Evolutionary conservation across 2,888 invertebrate genomes (phyloP), one percentile per base, ranked within the genome.

Genomic region (Schizaphis graminum): DNA sequence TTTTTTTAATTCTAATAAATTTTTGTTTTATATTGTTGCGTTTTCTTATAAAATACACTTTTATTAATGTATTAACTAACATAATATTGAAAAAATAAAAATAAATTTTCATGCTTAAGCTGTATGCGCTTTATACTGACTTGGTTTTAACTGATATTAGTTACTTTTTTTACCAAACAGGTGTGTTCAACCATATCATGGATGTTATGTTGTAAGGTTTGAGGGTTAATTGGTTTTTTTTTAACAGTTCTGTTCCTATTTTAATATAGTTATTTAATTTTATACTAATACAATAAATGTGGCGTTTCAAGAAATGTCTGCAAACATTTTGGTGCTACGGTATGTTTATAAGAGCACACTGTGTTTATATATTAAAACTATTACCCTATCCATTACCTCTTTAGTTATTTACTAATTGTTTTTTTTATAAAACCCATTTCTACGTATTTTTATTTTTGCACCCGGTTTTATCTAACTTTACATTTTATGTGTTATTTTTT

Each of bases 391-490:
- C 61, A 77, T 85, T 44, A 91, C 49, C 44, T 89, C 35, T 94
- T 87, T 35, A 91, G 28, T 57, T 94, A 86, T 92, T 93, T 91
- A 92, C 77, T 89, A 92, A 89, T 94, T 94, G 89, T 89, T 95
- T 77, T 67, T 4, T 88, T 89, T 89, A 88, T 47, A 49, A 88
- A 84, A 92, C 49, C 88, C 77, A 89, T 88, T 92, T 84, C 84
- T 91, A 93, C 88, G 28, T 86, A 57, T 91, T 89, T 94, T 95
- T 95, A 95, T 95, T 90, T 87, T 95, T 95, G 95, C 95, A 95
- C 95, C 95, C 95, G 61, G 89, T 89, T 94, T 53, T 86, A 87
- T 94, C 5, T 28, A 67, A 89, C 26, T 85, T 28, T 28, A 89
- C 3, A 35, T 77, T 7, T 56, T 94, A 16, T 47, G 56, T 26